Percentiles rank a stretch among this genome's conserved stretches.
These are phyloP conservation scores for Pasiphila rectangulata DNA, from an alignment of 2,888 invertebrate genomes.

Conservation along the genomic window DNA sequence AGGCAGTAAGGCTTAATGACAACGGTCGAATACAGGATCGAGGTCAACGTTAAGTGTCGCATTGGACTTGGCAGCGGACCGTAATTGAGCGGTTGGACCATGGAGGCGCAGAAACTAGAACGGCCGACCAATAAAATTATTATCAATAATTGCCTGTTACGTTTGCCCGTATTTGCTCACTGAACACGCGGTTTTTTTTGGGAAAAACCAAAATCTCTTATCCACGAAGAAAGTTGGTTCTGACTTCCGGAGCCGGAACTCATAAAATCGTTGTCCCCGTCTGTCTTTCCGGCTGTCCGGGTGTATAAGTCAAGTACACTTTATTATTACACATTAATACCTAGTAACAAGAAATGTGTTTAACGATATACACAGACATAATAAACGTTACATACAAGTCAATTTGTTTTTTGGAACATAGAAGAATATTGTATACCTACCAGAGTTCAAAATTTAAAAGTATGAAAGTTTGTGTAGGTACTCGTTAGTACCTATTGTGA, in stretches of 20 bases:
- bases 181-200: neutral
- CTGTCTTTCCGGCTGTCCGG: slow-evolving; percentile 3
- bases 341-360: no score
- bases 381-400: no score
- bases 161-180: slow-evolving; percentile 5
- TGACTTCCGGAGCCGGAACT: slow-evolving; percentile 2
- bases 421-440: no score
- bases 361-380: no score
- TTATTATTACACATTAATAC: no score
- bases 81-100: slow-evolving; percentile 64
- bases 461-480: no score
- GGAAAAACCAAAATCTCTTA: neutral
- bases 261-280: slow-evolving; percentile 1
- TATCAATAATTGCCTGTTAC: slow-evolving; percentile 27
- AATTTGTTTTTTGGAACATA: no score
- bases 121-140: slow-evolving; percentile 34
- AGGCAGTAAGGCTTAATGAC: slow-evolving; percentile 68
- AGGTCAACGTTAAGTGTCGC: slow-evolving; percentile 68
- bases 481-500: no score
- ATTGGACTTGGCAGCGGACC: slow-evolving; percentile 63
- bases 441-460: no score
- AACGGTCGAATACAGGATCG: slow-evolving; percentile 67
- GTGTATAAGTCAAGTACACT: neutral
- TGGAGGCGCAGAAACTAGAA: slow-evolving; percentile 33
- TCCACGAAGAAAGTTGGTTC: slow-evolving; percentile 1